phyloP scores from a whole-genome alignment of 1,140 invertebrate genomes.

The Drosophila persimilis region DNA sequence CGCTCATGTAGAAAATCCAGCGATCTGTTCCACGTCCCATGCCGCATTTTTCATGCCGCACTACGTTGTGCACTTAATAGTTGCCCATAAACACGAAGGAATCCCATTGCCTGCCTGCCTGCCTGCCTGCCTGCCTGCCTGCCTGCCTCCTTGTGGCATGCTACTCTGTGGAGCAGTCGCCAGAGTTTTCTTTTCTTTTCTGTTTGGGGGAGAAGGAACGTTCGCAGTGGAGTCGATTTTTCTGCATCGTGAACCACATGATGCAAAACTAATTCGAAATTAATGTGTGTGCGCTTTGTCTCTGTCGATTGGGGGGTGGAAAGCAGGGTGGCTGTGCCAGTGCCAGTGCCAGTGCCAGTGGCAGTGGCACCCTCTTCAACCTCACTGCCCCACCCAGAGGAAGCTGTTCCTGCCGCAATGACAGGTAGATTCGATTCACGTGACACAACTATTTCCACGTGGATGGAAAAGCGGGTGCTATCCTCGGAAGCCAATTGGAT shows the following conservation, averaged over 20 bases:
- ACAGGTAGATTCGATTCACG: slow-evolving; percentile 43
- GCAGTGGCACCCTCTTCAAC: background rate
- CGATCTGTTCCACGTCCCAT: slow-evolving; percentile 79
- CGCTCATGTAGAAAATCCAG: slow-evolving; percentile 80
- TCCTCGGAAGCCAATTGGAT: no score
- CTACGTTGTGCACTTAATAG: slow-evolving; percentile 78
- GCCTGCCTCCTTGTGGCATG: slow-evolving; percentile 7
- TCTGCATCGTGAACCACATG: slow-evolving; percentile 81
- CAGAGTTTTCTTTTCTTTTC: background rate
- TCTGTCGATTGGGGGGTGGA: slow-evolving; percentile 50
- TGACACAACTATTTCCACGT: slow-evolving; percentile 42
- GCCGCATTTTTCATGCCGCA: slow-evolving; percentile 76
- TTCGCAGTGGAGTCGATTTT: slow-evolving; percentile 63
- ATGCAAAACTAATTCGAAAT: slow-evolving; percentile 82
- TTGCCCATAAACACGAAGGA: slow-evolving; percentile 70
- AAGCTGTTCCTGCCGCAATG: slow-evolving; percentile 22
- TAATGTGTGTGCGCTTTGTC: slow-evolving; percentile 81
- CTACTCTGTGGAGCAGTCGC: slow-evolving; percentile 18
- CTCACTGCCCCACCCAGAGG: background rate
- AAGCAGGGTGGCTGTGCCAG: no score
- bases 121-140: background rate
- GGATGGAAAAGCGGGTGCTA: background rate
- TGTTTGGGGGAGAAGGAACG: background rate
- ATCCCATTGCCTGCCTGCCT: background rate
- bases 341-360: background rate